Evolutionary conservation across 2,113 vertebrate species (phyloP), one percentile per base, ranked within the genome.

Genomic region (Sphyrna mokarran): DNA sequence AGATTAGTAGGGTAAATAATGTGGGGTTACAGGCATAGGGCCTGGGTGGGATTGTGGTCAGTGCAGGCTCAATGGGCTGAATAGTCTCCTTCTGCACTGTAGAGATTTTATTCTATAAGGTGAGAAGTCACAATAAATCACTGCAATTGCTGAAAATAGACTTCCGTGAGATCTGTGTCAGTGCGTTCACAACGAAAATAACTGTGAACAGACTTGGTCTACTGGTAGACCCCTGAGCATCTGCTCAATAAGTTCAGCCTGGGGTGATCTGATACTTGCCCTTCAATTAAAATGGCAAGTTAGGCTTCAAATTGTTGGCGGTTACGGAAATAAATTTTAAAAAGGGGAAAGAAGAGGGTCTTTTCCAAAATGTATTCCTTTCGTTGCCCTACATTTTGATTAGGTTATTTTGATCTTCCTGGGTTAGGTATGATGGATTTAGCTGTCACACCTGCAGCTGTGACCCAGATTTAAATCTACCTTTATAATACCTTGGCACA

Each of bases 361-460:
- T 48, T 48, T 37, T 76, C 26, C 9, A 29, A 54, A 95, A 54
- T 8, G 1, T 3, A 95, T 72, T 95, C 40, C 68, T 70, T 33
- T 76, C 7, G 40, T 33, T 95, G 94, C 23, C 94, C 94, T 95
- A 94, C 66, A 94, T 94, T 70, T 94, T 22, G 14, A 16, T 40
- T 90, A 61, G 54, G 68, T 70, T 54, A 72, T 29, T 70, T 95
- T 76, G 94, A 54, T 72, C 61, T 9, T 66, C 33, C 33, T 5
- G 66, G 11, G 61, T 37, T 37, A n/a, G 22, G 37, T 83, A 29
- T 95, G 94, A 95, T 72, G 22, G 11, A 95, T 72, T 72, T 72
- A 33, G 40, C 94, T 95, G 94, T 48, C 94, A 33, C 40, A 43
- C 68, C 69, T 72, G 43, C 94, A 95, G 20, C 40, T 95, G 94